These are phyloP conservation scores for Ciconia stormi DNA, from an alignment of 2,113 vertebrate genomes.

Conservation along the genomic window DNA sequence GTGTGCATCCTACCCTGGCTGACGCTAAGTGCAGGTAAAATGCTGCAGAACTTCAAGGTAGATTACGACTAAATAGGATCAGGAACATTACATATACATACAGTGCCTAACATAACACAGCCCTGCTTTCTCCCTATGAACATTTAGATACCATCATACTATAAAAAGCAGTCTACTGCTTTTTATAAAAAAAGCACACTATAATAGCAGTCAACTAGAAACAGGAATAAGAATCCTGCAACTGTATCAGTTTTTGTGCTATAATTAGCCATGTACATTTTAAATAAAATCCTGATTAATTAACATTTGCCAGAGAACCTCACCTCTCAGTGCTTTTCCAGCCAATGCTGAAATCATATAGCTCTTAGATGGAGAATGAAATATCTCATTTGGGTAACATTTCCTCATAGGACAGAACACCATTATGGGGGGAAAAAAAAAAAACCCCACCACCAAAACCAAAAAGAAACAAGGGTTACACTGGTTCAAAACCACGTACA, in stretches of 20 bases:
- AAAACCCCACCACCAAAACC: too few species aligned
- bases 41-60: not conserved
- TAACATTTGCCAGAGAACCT: not conserved
- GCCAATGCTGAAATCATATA: not conserved
- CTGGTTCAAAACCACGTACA: not conserved
- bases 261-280: not conserved
- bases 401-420: not conserved
- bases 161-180: not conserved
- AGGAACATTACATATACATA: not conserved
- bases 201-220: not conserved
- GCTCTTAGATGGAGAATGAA: not conserved
- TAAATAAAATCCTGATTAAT: constrained; percentile 1
- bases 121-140: not conserved
- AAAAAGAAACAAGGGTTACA: not conserved
- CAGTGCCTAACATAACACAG: not conserved
- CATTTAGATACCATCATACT: not conserved
- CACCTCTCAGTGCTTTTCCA: not conserved
- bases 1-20: not conserved
- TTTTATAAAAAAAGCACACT: too few species aligned
- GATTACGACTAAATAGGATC: not conserved
- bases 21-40: not conserved
- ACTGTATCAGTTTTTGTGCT: not conserved
- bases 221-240: not conserved
- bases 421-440: not conserved
- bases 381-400: not conserved